Percentiles rank a stretch among this genome's conserved stretches.
Evolutionary conservation across 53 echinoderm and acorn worm species (phyloP).

Genomic region (Crossaster papposus): DNA sequence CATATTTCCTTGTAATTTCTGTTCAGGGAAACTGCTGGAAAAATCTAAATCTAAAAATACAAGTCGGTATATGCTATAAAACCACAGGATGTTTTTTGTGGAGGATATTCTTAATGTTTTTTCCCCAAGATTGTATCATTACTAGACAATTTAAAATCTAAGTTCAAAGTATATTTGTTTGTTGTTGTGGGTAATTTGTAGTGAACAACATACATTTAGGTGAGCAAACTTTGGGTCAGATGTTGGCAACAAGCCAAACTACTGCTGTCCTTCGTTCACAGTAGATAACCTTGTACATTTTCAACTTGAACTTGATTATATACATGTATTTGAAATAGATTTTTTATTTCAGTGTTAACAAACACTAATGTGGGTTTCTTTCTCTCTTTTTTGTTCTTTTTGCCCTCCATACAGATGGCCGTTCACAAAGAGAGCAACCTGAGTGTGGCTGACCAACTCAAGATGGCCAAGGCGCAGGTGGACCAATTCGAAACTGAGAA

Average conservation of each 20-base stretch:
- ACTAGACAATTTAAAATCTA: too few species aligned
- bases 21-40: not conserved
- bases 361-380: not conserved
- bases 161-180: too few species aligned
- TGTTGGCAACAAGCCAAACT: too few species aligned
- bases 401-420: not conserved
- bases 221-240: too few species aligned
- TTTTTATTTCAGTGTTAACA: not conserved
- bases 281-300: too few species aligned
- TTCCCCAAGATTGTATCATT: not conserved
- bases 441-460: slow-evolving; percentile 7
- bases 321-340: too few species aligned
- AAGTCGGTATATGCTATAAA: not conserved
- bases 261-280: too few species aligned
- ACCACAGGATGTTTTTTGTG: not conserved
- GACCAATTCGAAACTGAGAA: slow-evolving; percentile 57
- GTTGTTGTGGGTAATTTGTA: too few species aligned
- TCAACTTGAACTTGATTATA: too few species aligned
- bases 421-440: slow-evolving; percentile 16
- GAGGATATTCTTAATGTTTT: not conserved
- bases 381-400: not conserved
- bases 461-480: slow-evolving; percentile 46
- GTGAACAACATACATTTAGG: too few species aligned
- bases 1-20: not conserved
- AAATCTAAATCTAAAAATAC: not conserved